Evolutionary conservation across 2,113 vertebrate species (phyloP).

Genomic region (Chaetops frenatus): DNA sequence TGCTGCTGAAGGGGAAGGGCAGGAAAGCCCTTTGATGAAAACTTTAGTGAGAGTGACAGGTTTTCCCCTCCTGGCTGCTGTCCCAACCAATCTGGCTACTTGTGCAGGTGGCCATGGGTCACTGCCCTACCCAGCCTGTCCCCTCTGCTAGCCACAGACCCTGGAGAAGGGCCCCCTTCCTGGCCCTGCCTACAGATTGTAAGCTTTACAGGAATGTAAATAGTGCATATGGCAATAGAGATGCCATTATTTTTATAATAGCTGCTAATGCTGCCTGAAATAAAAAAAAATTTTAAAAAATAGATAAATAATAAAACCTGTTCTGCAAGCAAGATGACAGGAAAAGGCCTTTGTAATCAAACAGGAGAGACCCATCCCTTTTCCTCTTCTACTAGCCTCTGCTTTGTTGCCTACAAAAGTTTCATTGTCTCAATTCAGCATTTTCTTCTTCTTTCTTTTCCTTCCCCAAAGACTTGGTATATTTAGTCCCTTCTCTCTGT

Average conservation of each 20-base stretch:
- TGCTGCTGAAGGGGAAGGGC: neutral
- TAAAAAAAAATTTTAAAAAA: neutral
- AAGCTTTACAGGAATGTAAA: neutral
- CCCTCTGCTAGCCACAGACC: neutral
- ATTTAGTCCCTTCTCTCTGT: neutral
- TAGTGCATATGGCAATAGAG: neutral
- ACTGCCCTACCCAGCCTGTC: neutral
- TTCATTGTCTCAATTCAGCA: neutral
- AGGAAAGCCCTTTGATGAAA: conserved; percentile 14
- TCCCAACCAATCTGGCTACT: neutral
- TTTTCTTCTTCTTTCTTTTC: neutral
- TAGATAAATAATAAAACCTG: conserved; percentile 12
- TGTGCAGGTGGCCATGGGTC: neutral
- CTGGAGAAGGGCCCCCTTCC: neutral
- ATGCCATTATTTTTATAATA: conserved; percentile 1
- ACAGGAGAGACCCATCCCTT: neutral
- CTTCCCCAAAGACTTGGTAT: neutral
- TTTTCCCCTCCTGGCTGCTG: neutral
- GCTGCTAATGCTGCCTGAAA: neutral
- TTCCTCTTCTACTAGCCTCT: neutral
- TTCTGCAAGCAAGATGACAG: conserved; percentile 29
- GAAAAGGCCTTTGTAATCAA: conserved; percentile 13
- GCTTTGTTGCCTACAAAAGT: neutral
- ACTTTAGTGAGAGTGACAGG: neutral
- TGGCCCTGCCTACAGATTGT: neutral